Evolutionary conservation across 2,797 vertebrate species (phyloP).

Genomic region (Gambusia yucatana): DNA sequence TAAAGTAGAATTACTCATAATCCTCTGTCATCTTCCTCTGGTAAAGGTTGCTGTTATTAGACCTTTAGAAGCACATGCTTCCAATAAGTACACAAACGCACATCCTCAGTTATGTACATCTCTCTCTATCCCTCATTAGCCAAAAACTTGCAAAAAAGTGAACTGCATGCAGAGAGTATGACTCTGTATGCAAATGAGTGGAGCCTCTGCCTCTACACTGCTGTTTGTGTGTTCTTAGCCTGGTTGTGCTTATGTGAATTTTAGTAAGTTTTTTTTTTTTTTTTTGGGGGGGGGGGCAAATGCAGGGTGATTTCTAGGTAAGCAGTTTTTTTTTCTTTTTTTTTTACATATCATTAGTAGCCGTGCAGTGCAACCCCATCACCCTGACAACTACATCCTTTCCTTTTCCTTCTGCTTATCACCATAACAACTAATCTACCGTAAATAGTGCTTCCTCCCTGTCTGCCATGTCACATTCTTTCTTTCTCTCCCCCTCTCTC

Average conservation of each 20-base stretch:
- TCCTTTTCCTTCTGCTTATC: constrained; percentile 72
- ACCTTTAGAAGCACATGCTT: constrained; percentile 40
- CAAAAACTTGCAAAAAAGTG: constrained; percentile 61
- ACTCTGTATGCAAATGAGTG: constrained; percentile 72
- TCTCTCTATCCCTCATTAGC: constrained; percentile 65
- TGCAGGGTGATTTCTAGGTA: constrained; percentile 64
- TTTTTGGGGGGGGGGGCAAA: constrained; percentile 43
- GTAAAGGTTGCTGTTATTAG: constrained; percentile 50
- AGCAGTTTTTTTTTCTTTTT: constrained; percentile 63
- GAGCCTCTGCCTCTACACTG: constrained; percentile 52
- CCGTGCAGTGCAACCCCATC: constrained; percentile 68
- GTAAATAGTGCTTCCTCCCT: constrained; percentile 68
- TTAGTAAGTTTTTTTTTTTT: background rate
- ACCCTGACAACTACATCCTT: constrained; percentile 78
- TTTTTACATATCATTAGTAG: constrained; percentile 70
- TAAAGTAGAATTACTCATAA: constrained; percentile 61
- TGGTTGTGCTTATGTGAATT: constrained; percentile 14
- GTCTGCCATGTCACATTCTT: constrained; percentile 36
- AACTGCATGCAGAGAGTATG: constrained; percentile 59
- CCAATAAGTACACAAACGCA: constrained; percentile 21
- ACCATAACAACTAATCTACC: constrained; percentile 81
- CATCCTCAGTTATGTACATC: constrained; percentile 41
- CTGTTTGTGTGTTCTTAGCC: constrained; percentile 35
- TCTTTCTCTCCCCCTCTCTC: constrained; percentile 14
- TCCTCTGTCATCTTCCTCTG: constrained; percentile 49